Evolutionary conservation across 2,113 vertebrate genomes (phyloP), one percentile per base, ranked within the genome.

Genomic region (Excalfactoria chinensis): DNA sequence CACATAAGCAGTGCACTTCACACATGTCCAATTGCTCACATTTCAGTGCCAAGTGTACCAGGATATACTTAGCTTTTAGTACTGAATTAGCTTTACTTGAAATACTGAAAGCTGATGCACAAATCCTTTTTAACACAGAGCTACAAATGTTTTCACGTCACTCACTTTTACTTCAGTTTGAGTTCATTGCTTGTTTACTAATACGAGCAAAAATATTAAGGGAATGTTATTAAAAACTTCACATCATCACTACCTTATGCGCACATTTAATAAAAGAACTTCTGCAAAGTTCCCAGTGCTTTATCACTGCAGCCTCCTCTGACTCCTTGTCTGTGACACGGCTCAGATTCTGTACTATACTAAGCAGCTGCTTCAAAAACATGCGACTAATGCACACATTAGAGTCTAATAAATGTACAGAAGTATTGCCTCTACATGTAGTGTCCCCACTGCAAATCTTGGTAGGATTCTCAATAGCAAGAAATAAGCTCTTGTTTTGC

Each of bases 401-500:
- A 59, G 51, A 80, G 70, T 66, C 71, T 84, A 90, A 18, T 78
- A 58, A 89, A 75, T 5, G 12, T 35, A 43, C 2, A 68, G 34
- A 91, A 81, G 55, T 35, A 23, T 2, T 48, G 80, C 83, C 78
- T 59, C 53, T 83, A 19, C 40, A 66, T 30, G 23, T 51, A 89
- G 44, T 53, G 13, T 32, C 35, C 85, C 53, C 22, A 67, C 40
- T 60, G 46, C 23, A 28, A 75, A 87, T 32, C 49, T 44, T 67
- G 34, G 56, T 73, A 59, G 56, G 44, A 67, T 58, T 71, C 90
- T 49, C 49, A 81, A 25, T 0, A 58, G 28, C 69, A 8, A 55
- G 26, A 88, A 80, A 58, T 67, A 92, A 89, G 48, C 55, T 64
- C 51, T 92, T 86, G 26, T 84, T 84, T 83, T 93, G 59, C 66